phyloP scores from a whole-genome alignment of 2,797 vertebrate genomes.

The Glossophaga mutica region DNA sequence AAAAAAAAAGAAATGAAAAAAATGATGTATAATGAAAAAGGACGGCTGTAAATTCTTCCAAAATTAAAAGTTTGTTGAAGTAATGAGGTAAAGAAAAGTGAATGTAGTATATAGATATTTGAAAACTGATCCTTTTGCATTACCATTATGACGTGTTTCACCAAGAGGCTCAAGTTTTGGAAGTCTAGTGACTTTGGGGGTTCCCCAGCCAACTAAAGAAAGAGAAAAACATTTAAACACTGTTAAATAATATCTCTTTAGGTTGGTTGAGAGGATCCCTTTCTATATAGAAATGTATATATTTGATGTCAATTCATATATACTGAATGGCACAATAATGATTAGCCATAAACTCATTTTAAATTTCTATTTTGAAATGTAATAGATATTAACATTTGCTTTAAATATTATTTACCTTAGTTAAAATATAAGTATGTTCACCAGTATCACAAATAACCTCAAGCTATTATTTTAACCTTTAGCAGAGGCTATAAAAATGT shows the following conservation, averaged over 20 bases:
- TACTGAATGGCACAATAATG: background rate
- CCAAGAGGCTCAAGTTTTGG: conserved; percentile 95
- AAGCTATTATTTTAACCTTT: background rate
- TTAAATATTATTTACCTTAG: background rate
- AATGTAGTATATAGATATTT: conserved; percentile 65
- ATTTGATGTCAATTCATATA: background rate
- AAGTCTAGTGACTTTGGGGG: conserved; percentile 94
- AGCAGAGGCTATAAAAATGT: background rate
- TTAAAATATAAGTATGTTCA: background rate
- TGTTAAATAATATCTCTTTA: conserved; percentile 41
- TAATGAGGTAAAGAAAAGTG: conserved; percentile 65
- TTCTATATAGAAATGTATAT: background rate
- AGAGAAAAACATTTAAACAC: conserved; percentile 79
- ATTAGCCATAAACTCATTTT: background rate
- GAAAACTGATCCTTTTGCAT: conserved; percentile 79
- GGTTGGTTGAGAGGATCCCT: background rate
- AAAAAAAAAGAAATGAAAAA: background rate
- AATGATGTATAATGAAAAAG: conserved; percentile 71
- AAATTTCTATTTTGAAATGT: conserved; percentile 18
- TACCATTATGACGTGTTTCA: conserved; percentile 94
- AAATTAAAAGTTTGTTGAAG: conserved; percentile 60
- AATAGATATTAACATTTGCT: background rate
- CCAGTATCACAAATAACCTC: background rate
- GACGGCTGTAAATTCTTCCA: conserved; percentile 66
- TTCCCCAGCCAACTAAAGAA: conserved; percentile 95